phyloP scores from a whole-genome alignment of 2,113 vertebrate genomes.

The Brachirus orientalis region DNA sequence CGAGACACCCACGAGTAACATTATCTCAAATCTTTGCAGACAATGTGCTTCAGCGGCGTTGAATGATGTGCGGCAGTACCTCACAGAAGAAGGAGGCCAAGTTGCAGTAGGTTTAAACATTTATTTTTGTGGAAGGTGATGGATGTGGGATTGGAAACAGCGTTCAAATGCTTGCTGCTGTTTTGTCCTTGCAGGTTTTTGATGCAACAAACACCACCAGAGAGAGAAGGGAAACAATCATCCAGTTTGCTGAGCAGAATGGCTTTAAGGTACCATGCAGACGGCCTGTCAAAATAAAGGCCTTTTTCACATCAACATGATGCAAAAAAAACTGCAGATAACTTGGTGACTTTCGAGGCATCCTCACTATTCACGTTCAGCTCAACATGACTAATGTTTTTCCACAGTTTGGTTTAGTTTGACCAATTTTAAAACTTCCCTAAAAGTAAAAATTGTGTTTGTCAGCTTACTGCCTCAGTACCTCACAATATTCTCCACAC shows the following conservation, averaged over 20 bases:
- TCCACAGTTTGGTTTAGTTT: too few species aligned
- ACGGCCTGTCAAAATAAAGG: background rate
- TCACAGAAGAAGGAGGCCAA: slow-evolving; percentile 92
- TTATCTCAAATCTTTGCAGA: slow-evolving; percentile 69
- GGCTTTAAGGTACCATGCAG: slow-evolving; percentile 89
- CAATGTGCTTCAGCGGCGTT: slow-evolving; percentile 93
- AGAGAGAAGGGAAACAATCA: slow-evolving; percentile 93
- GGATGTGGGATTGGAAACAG: background rate
- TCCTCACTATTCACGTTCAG: too few species aligned
- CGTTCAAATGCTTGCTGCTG: too few species aligned
- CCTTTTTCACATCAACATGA: too few species aligned
- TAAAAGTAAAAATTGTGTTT: too few species aligned
- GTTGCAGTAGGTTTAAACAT: slow-evolving; percentile 89
- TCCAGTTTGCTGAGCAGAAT: slow-evolving; percentile 94
- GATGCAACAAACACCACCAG: slow-evolving; percentile 98
- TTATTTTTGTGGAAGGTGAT: slow-evolving; percentile 10
- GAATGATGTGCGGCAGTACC: slow-evolving; percentile 90
- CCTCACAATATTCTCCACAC: too few species aligned
- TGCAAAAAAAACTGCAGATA: too few species aligned
- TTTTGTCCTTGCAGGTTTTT: slow-evolving; percentile 86
- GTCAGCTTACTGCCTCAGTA: background rate
- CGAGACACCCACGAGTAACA: background rate
- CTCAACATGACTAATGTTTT: too few species aligned
- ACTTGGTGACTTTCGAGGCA: too few species aligned
- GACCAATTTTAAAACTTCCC: too few species aligned